Conservation (phyloP, 2,113 vertebrate genomes). For the Lichenostomus cassidix region DNA sequence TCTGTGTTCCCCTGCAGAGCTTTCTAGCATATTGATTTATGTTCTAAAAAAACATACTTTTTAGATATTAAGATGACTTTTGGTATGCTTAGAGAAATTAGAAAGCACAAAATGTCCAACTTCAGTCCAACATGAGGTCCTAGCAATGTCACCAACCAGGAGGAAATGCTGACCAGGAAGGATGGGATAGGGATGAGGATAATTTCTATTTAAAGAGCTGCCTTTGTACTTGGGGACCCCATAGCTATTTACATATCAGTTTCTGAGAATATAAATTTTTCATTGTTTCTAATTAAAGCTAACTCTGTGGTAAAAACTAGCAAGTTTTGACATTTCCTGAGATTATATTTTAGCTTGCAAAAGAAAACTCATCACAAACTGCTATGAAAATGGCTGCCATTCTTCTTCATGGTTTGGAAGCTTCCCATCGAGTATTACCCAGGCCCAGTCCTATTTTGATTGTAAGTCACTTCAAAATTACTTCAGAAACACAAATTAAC, state of each 20-base stretch:
- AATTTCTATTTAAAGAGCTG: neutral
- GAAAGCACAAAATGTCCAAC: neutral
- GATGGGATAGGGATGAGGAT: neutral
- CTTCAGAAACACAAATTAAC: neutral
- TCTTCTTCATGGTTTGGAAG: neutral
- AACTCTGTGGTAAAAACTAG: neutral
- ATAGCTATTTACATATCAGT: neutral
- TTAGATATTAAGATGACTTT: neutral
- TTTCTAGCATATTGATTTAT: neutral
- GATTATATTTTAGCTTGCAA: neutral
- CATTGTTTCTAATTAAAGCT: neutral
- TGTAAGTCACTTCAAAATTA: neutral
- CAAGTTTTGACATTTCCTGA: neutral
- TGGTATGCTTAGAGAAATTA: neutral
- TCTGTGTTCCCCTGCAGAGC: neutral
- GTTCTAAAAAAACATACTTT: neutral
- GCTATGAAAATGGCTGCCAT: neutral
- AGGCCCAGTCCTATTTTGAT: neutral
- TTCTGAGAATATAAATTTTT: neutral
- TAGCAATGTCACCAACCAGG: neutral
- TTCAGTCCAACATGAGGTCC: neutral
- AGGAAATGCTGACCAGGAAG: neutral
- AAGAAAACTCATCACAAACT: neutral
- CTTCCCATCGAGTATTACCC: neutral
- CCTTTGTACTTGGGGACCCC: neutral